phyloP scores from a whole-genome alignment of 2,888 invertebrate species.

The Himalopsyche anomala region DNA sequence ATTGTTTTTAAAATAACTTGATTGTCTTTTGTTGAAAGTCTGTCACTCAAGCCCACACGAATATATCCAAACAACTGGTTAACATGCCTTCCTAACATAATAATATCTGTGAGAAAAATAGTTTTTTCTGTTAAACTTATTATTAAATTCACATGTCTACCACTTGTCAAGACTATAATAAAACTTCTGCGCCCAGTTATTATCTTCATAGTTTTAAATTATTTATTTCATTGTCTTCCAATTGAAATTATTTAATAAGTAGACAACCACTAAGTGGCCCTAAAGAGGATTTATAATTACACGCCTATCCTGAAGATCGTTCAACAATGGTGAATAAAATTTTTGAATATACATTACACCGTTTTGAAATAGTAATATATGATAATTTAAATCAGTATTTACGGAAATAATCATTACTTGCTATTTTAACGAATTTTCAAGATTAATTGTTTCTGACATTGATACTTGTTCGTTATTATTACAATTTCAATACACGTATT shows the following conservation, averaged over 20 bases:
- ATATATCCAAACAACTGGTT: not conserved
- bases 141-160: slow-evolving; percentile 19
- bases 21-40: slow-evolving; percentile 13
- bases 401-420: too few relatives aligned
- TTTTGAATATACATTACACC: not conserved
- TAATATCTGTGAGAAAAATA: slow-evolving; percentile 21
- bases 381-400: too few relatives aligned
- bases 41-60: slow-evolving; percentile 18
- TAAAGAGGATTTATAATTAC: not conserved
- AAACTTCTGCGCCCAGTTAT: not conserved
- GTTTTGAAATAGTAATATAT: not conserved
- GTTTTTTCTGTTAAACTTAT: not conserved
- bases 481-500: too few relatives aligned
- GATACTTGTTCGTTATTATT: too few relatives aligned
- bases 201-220: not conserved
- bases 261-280: not conserved
- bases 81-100: not conserved
- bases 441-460: too few relatives aligned
- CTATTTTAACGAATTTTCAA: too few relatives aligned
- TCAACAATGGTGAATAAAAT: slow-evolving; percentile 5
- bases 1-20: slow-evolving; percentile 3
- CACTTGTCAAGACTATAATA: slow-evolving; percentile 13
- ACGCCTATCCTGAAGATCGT: not conserved
- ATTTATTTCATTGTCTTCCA: not conserved
- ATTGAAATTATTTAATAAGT: not conserved